These are phyloP conservation scores for Caenorhabditis afra DNA, from an alignment of 2,888 invertebrate genomes.

Conservation along the genomic window DNA sequence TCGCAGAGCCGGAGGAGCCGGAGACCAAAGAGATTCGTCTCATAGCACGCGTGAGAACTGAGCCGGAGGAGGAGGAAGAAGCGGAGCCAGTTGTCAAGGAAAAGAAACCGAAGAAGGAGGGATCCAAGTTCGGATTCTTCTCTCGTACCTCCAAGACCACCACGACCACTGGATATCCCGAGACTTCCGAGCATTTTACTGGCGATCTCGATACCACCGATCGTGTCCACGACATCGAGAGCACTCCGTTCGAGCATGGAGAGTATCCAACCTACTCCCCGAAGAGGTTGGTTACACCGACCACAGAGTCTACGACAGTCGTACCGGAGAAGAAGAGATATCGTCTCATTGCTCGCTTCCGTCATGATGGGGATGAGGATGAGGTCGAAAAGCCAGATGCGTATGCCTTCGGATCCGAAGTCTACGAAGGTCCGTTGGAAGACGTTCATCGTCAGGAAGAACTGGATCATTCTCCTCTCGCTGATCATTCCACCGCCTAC, in stretches of 20 bases:
- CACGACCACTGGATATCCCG: constrained; percentile 34
- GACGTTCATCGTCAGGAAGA: constrained; percentile 29
- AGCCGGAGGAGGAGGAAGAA: constrained; percentile 23
- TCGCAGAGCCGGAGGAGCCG: constrained; percentile 10
- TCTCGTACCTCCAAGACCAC: constrained; percentile 13
- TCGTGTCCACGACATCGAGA: constrained; percentile 38
- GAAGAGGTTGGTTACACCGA: background rate
- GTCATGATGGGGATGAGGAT: constrained; percentile 39
- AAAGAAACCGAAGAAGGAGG: constrained; percentile 21
- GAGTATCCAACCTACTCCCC: constrained; percentile 36
- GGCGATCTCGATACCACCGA: constrained; percentile 40
- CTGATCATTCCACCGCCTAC: constrained; percentile 50
- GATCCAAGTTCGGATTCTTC: constrained; percentile 41
- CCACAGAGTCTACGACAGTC: background rate
- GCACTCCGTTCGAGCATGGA: constrained; percentile 29
- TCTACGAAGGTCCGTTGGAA: constrained; percentile 52
- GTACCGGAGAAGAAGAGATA: constrained; percentile 26
- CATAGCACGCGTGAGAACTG: constrained; percentile 19
- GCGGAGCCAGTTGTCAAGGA: constrained; percentile 5
- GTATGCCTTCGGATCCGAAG: constrained; percentile 26
- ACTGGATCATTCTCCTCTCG: constrained; percentile 48
- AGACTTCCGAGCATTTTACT: constrained; percentile 36
- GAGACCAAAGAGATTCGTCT: constrained; percentile 24
- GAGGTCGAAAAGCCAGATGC: constrained; percentile 36
- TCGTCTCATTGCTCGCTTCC: constrained; percentile 31